phyloP scores from a whole-genome alignment of 2,888 invertebrate species.

The Diadegma fenestrale region DNA sequence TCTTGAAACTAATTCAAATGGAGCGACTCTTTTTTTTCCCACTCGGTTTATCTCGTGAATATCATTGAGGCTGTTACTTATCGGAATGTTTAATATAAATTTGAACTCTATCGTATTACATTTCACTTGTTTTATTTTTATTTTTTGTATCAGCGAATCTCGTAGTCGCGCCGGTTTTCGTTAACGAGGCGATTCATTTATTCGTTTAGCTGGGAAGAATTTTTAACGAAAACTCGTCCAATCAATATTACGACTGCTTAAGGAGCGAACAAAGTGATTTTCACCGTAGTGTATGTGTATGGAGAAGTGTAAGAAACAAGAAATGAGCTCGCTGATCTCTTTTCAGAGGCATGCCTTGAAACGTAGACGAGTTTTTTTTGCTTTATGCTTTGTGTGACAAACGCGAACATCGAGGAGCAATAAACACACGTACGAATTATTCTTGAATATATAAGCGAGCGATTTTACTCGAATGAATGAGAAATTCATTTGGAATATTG shows the following conservation, averaged over 20 bases:
- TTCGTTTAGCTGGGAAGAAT: slow-evolving; percentile 51
- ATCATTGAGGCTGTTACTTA: not conserved
- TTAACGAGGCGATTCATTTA: slow-evolving; percentile 67
- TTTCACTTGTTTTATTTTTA: slow-evolving; percentile 1
- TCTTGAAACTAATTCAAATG: not conserved
- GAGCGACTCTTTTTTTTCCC: slow-evolving; percentile 8
- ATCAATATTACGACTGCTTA: slow-evolving; percentile 64
- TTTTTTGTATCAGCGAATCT: not conserved
- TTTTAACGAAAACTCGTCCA: slow-evolving; percentile 64
- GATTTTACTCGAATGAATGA: slow-evolving; percentile 22
- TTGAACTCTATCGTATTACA: slow-evolving; percentile 10
- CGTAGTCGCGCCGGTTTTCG: slow-evolving; percentile 38
- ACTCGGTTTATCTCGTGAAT: slow-evolving; percentile 13
- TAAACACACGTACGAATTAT: not conserved
- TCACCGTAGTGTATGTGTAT: not conserved
- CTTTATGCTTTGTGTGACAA: not conserved
- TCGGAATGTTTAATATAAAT: slow-evolving; percentile 8
- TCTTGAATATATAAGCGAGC: slow-evolving; percentile 25
- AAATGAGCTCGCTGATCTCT: slow-evolving; percentile 31
- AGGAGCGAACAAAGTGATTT: slow-evolving; percentile 43
- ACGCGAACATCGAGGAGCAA: not conserved
- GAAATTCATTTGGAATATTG: slow-evolving; percentile 23
- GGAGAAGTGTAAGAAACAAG: slow-evolving; percentile 5
- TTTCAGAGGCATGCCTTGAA: slow-evolving; percentile 13
- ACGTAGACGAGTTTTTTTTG: slow-evolving; percentile 7